Conservation (phyloP, 1,140 invertebrate genomes). For the Apis cerana region DNA sequence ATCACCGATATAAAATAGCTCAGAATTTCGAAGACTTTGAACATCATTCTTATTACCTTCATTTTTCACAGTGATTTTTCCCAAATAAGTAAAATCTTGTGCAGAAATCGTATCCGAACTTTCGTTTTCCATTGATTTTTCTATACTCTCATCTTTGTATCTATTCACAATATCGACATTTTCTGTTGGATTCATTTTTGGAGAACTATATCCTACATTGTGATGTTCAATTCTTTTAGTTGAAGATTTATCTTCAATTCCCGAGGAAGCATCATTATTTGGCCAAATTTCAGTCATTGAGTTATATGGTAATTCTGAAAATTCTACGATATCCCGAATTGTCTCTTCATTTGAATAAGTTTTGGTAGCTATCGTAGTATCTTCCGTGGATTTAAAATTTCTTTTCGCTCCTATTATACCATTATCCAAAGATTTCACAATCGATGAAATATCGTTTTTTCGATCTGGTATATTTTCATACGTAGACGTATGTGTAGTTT, state of each 20-base stretch:
- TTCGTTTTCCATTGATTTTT: not conserved
- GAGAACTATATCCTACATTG: not conserved
- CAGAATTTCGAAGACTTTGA: conserved; percentile 49
- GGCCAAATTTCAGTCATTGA: not conserved
- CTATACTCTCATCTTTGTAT: conserved; percentile 18
- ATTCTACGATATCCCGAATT: not conserved
- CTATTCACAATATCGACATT: no score
- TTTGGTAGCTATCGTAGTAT: no score
- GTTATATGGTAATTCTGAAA: not conserved
- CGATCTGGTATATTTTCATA: not conserved
- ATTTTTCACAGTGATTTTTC: conserved; percentile 20
- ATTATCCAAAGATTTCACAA: not conserved
- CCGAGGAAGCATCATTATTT: not conserved
- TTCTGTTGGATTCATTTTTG: not conserved
- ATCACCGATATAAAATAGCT: conserved; percentile 73
- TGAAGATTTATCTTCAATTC: not conserved
- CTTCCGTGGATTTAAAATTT: not conserved
- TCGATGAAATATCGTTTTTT: not conserved
- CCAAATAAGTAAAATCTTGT: conserved; percentile 15
- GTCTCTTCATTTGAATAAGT: not conserved
- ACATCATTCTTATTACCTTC: conserved; percentile 36
- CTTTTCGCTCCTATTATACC: not conserved
- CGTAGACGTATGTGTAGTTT: not conserved
- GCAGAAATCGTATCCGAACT: not conserved
- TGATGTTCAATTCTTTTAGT: not conserved